Percentiles rank a stretch among this genome's conserved stretches.
Conservation (phyloP, 2,888 invertebrate genomes). For the Lacanobia oleracea region DNA sequence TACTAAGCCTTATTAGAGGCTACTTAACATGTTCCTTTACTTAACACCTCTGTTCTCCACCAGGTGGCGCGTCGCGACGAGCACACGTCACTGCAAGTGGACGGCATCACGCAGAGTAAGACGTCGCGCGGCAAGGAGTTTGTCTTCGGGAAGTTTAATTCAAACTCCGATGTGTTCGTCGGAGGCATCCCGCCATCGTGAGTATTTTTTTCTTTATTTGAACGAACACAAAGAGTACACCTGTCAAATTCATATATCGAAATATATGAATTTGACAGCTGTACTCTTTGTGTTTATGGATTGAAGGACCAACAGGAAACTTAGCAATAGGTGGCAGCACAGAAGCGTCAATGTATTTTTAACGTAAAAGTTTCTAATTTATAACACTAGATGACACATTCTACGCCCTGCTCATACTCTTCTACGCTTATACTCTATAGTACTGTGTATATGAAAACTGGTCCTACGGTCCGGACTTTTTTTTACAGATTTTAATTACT, state of each 20-base stretch:
- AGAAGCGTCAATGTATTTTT: too few species aligned
- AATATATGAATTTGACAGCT: constrained; percentile 22
- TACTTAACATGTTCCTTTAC: constrained; percentile 5
- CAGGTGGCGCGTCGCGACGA: constrained; percentile 94
- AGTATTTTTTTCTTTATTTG: constrained; percentile 74
- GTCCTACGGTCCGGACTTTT: background rate
- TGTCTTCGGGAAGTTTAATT: constrained; percentile 95
- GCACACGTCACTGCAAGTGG: constrained; percentile 96
- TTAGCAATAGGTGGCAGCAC: too few species aligned
- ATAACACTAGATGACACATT: too few species aligned
- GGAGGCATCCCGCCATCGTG: constrained; percentile 98
- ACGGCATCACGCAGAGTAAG: constrained; percentile 94
- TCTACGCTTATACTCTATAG: too few species aligned
- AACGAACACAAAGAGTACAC: too few species aligned
- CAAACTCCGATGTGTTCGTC: constrained; percentile 98
- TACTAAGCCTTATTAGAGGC: constrained; percentile 26
- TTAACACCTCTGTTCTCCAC: constrained; percentile 13
- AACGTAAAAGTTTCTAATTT: too few species aligned
- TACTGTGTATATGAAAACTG: constrained; percentile 1
- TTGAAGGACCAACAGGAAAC: too few species aligned
- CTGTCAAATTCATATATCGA: too few species aligned
- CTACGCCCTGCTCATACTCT: too few species aligned
- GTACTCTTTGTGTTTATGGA: too few species aligned
- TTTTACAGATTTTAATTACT: background rate
- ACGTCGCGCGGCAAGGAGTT: constrained; percentile 97